Evolutionary conservation across 2,797 vertebrate genomes (phyloP).

Genomic region (Acestrorhynchus altus): DNA sequence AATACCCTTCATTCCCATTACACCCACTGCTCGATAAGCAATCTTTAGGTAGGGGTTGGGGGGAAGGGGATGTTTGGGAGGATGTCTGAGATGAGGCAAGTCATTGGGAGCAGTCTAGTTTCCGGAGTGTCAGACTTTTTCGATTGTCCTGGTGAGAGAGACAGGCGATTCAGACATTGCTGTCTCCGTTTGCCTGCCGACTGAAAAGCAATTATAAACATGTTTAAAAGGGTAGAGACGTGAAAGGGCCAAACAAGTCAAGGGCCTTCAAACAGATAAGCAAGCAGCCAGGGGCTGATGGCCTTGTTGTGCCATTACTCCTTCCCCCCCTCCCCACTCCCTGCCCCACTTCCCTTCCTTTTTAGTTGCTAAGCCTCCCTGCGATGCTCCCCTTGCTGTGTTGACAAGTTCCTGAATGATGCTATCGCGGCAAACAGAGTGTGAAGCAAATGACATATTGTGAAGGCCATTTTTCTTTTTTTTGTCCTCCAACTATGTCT

Average conservation of each 20-base stretch:
- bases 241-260: slow-evolving; percentile 33
- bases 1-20: slow-evolving; percentile 30
- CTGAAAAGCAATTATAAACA: slow-evolving; percentile 79
- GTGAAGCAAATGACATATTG: slow-evolving; percentile 46
- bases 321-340: not conserved
- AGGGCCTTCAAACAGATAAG: slow-evolving; percentile 46
- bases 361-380: slow-evolving; percentile 17
- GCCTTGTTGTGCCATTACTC: slow-evolving; percentile 32
- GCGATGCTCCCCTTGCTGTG: slow-evolving; percentile 1
- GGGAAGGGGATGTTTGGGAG: slow-evolving; percentile 41
- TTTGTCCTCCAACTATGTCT: not conserved
- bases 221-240: slow-evolving; percentile 71
- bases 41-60: slow-evolving; percentile 65
- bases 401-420: slow-evolving; percentile 49
- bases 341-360: slow-evolving; percentile 6
- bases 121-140: slow-evolving; percentile 77
- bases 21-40: slow-evolving; percentile 74
- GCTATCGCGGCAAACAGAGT: slow-evolving; percentile 37
- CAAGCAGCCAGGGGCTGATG: slow-evolving; percentile 29
- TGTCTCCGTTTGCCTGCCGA: slow-evolving; percentile 42
- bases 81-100: slow-evolving; percentile 7
- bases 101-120: slow-evolving; percentile 69
- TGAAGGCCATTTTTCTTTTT: slow-evolving; percentile 23
- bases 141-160: slow-evolving; percentile 71
- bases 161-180: slow-evolving; percentile 37